Conservation (phyloP, 2,797 vertebrate species). For the Sebastes kiyomatsui region DNA sequence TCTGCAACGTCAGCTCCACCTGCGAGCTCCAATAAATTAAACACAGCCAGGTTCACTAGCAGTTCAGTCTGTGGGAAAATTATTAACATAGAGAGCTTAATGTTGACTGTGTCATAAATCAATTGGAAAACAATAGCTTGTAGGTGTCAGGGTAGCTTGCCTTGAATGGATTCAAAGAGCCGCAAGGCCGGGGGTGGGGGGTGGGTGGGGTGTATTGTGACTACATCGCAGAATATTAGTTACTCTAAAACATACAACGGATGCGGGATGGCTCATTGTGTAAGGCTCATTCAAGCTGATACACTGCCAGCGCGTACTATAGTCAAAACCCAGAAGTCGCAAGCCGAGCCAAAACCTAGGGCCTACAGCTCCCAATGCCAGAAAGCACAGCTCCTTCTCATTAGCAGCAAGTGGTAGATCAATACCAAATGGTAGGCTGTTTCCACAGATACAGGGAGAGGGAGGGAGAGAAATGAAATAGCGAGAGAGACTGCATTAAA, state of each 20-base stretch:
- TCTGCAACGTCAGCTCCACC: constrained; percentile 67
- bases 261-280: constrained; percentile 24
- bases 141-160: constrained; percentile 40
- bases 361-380: constrained; percentile 35
- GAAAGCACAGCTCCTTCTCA: constrained; percentile 69
- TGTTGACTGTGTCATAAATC: constrained; percentile 70
- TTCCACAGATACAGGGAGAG: constrained; percentile 67
- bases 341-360: constrained; percentile 27
- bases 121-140: constrained; percentile 65
- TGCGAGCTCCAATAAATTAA: constrained; percentile 63
- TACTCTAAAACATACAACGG: constrained; percentile 24
- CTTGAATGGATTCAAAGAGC: constrained; percentile 41
- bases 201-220: neutral
- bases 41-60: constrained; percentile 49
- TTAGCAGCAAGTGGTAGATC: constrained; percentile 77
- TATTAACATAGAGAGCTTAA: constrained; percentile 58
- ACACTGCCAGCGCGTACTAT: neutral
- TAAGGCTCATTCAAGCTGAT: constrained; percentile 5
- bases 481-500: constrained; percentile 82
- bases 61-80: constrained; percentile 59
- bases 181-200: neutral
- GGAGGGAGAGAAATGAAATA: constrained; percentile 52
- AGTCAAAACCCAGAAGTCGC: constrained; percentile 40
- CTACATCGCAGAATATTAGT: constrained; percentile 40
- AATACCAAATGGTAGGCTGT: constrained; percentile 78